phyloP scores from a whole-genome alignment of 2,797 vertebrate genomes.

The Enteromius afrohamiltoni region DNA sequence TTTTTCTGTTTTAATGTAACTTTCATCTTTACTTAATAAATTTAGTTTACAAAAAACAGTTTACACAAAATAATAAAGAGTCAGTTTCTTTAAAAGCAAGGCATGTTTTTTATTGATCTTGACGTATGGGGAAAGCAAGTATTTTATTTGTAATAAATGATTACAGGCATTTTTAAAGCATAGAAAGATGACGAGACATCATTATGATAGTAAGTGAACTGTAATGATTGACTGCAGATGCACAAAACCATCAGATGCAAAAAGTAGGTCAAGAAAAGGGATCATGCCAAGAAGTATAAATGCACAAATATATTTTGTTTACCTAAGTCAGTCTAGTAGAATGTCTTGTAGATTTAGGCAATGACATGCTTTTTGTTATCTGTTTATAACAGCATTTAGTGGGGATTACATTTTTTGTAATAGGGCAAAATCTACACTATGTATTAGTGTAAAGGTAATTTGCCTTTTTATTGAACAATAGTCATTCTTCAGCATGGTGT shows the following conservation, averaged over 20 bases:
- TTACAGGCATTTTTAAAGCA: not conserved
- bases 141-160: not conserved
- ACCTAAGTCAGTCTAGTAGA: not conserved
- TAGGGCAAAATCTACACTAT: not conserved
- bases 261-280: constrained; percentile 20
- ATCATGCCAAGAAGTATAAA: not conserved
- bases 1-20: not conserved
- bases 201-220: not conserved
- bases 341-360: not conserved
- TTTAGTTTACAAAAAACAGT: not conserved
- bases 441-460: not conserved
- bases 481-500: not conserved
- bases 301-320: not conserved
- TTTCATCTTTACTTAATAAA: not conserved
- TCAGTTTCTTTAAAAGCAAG: not conserved
- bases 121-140: not conserved
- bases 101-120: not conserved
- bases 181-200: not conserved
- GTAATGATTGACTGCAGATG: constrained; percentile 8
- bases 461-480: not conserved
- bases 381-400: not conserved
- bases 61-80: not conserved
- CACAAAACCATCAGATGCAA: constrained; percentile 10
- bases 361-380: not conserved
- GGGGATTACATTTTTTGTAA: not conserved